These are phyloP conservation scores for Plodia interpunctella DNA, from an alignment of 1,140 invertebrate genomes.

Conservation along the genomic window DNA sequence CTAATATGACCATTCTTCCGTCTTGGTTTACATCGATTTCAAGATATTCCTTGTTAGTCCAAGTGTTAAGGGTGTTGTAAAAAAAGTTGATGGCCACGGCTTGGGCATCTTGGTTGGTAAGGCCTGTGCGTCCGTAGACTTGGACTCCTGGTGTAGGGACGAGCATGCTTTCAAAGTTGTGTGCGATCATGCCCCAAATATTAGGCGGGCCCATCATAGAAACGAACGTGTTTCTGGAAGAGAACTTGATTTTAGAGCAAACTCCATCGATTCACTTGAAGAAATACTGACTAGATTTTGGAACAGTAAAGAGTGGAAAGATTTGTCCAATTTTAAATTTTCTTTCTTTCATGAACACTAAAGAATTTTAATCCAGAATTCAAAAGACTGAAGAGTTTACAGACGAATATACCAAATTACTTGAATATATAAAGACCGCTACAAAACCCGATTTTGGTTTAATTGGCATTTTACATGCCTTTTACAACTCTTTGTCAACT, in stretches of 20 bases:
- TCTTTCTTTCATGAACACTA: no score
- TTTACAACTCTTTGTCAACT: no score
- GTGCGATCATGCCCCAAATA: slow-evolving; percentile 61
- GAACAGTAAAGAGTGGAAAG: no score
- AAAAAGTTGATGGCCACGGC: slow-evolving; percentile 47
- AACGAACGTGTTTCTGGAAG: slow-evolving; percentile 43
- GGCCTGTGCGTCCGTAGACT: slow-evolving; percentile 34
- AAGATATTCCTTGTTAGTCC: slow-evolving; percentile 41
- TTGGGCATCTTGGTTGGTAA: slow-evolving; percentile 37
- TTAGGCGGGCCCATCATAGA: slow-evolving; percentile 37
- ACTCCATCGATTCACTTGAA: no score
- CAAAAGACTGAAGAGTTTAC: no score
- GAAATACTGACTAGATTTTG: no score
- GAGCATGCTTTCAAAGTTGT: slow-evolving; percentile 44
- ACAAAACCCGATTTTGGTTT: no score
- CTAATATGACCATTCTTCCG: slow-evolving; percentile 42
- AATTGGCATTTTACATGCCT: no score
- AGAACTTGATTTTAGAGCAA: slow-evolving; percentile 6
- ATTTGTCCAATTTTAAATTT: no score
- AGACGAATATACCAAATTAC: no score
- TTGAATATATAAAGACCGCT: no score
- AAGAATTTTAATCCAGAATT: no score
- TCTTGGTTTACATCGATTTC: slow-evolving; percentile 47
- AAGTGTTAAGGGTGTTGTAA: slow-evolving; percentile 41
- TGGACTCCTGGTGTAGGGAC: slow-evolving; percentile 38